Conservation (phyloP, 92 coral and sea anemone genomes). For the Phenganax marumi region DNA sequence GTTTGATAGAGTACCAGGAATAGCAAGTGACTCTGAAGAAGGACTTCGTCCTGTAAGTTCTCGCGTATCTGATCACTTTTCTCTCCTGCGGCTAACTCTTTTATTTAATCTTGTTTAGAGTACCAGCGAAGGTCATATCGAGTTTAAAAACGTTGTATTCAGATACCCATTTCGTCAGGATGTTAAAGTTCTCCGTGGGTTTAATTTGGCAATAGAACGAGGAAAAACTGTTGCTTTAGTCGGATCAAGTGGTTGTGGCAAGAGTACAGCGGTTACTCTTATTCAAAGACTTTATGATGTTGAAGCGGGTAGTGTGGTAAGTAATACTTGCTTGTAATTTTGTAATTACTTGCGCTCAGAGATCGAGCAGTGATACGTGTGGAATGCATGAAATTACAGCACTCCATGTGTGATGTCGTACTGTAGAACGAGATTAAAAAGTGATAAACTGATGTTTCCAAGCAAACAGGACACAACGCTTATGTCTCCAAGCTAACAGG, state of each 20-base stretch:
- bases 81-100: not conserved
- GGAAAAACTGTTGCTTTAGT: slow-evolving; percentile 74
- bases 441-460: no score
- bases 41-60: slow-evolving; percentile 45
- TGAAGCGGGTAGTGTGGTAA: slow-evolving; percentile 63
- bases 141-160: slow-evolving; percentile 60
- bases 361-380: not conserved
- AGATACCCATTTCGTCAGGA: slow-evolving; percentile 68
- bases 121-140: slow-evolving; percentile 51
- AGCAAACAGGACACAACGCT: no score
- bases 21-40: slow-evolving; percentile 43
- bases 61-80: not conserved
- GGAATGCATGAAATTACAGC: no score
- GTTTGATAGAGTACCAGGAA: slow-evolving; percentile 37
- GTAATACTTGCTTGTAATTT: slow-evolving; percentile 18
- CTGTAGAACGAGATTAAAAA: no score
- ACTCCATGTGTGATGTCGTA: no score
- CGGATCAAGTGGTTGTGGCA: slow-evolving; percentile 76
- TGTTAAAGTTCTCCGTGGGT: slow-evolving; percentile 64
- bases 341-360: not conserved
- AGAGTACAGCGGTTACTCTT: slow-evolving; percentile 64
- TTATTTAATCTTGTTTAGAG: slow-evolving; percentile 21
- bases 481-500: no score
- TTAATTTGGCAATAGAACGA: slow-evolving; percentile 52
- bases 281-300: slow-evolving; percentile 67